Evolutionary conservation across 2,113 vertebrate species (phyloP).

Genomic region (Ciconia boyciana): DNA sequence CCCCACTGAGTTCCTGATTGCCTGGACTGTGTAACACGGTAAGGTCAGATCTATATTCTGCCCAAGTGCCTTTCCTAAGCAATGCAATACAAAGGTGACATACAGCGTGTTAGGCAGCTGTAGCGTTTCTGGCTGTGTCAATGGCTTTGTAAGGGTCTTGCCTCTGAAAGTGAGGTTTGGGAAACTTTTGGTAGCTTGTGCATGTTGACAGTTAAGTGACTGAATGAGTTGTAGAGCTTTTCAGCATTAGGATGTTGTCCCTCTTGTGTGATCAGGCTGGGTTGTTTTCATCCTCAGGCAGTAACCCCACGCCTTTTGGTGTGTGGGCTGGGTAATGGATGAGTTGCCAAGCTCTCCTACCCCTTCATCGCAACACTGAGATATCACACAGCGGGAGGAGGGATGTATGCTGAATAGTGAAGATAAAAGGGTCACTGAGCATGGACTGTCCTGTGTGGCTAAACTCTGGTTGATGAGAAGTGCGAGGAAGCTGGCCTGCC

Average conservation of each 20-base stretch:
- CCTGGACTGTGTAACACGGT: fast-evolving
- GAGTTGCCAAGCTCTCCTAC: fast-evolving
- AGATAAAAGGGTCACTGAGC: not conserved
- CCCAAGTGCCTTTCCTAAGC: not conserved
- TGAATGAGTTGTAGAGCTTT: not conserved
- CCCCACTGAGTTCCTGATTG: not conserved
- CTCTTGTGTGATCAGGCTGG: not conserved
- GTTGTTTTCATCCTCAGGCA: not conserved
- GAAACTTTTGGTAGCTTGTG: too few species aligned
- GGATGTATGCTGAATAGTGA: not conserved
- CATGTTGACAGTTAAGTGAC: fast-evolving
- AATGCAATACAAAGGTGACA: not conserved
- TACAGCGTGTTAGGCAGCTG: fast-evolving
- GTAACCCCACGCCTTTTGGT: fast-evolving
- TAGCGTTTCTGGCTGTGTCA: not conserved
- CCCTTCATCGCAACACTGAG: not conserved
- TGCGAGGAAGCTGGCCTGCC: not conserved
- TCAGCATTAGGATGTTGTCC: not conserved
- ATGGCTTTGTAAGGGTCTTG: not conserved
- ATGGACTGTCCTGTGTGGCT: fast-evolving
- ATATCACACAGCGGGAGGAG: not conserved
- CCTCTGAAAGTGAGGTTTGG: not conserved
- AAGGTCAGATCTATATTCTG: not conserved
- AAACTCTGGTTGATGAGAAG: not conserved
- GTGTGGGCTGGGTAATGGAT: fast-evolving